Percentiles rank a stretch among this genome's conserved stretches.
Conservation (phyloP, 1,140 invertebrate genomes). For the Pseudobourletiella spinata region DNA sequence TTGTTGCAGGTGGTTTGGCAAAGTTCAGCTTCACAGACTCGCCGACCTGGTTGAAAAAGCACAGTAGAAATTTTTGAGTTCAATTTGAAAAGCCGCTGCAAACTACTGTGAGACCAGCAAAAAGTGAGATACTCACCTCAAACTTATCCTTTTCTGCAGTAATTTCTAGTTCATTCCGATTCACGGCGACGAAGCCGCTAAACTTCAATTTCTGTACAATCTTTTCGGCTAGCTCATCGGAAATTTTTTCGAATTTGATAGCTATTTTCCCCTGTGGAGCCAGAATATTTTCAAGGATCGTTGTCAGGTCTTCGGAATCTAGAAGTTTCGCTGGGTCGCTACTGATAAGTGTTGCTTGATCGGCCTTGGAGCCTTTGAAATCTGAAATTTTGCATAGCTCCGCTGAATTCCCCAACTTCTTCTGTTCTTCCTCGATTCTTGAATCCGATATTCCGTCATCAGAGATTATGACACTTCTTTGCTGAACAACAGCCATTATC, state of each 20-base stretch:
- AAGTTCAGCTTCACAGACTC: conserved; percentile 18
- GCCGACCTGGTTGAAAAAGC: conserved; percentile 14
- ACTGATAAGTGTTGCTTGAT: background rate
- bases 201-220: conserved; percentile 13
- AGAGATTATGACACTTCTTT: background rate
- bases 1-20: conserved; percentile 7
- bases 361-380: conserved; percentile 6
- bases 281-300: conserved; percentile 17
- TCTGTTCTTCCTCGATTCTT: no score
- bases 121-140: no score
- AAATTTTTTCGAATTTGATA: background rate
- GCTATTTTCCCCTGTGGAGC: conserved; percentile 8
- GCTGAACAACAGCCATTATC: background rate
- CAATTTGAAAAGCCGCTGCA: background rate
- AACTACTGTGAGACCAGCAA: background rate
- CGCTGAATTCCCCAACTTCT: background rate
- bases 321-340: background rate
- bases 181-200: conserved; percentile 15
- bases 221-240: background rate
- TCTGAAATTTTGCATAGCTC: background rate
- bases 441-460: no score
- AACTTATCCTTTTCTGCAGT: conserved; percentile 20
- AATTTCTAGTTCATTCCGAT: background rate
- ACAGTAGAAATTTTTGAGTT: background rate
- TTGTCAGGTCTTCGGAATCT: background rate